Percentiles rank a stretch among this genome's conserved stretches.
These are phyloP conservation scores for Drosophila kambysellisi DNA, from an alignment of 2,888 invertebrate species.

Conservation along the genomic window DNA sequence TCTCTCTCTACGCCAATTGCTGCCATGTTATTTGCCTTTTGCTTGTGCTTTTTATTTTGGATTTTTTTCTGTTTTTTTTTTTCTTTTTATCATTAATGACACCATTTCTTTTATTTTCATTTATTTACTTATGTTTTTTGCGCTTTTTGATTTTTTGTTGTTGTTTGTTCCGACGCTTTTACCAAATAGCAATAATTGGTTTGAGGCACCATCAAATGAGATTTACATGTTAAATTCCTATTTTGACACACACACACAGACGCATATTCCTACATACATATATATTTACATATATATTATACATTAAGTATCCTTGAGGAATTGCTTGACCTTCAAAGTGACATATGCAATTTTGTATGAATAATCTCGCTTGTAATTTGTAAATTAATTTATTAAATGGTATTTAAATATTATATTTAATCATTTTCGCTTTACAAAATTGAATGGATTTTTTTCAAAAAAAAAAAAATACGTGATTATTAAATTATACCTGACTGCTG, in stretches of 20 bases:
- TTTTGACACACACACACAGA: background rate
- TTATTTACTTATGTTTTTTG: constrained; percentile 9
- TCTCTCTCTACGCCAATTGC: constrained; percentile 18
- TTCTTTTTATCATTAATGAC: constrained; percentile 50
- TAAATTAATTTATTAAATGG: background rate
- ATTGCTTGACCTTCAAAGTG: background rate
- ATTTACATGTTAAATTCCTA: background rate
- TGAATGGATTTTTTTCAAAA: background rate
- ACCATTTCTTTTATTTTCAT: constrained; percentile 43
- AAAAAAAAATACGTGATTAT: background rate
- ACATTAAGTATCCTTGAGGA: background rate
- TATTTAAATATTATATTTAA: background rate
- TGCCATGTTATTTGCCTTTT: constrained; percentile 35
- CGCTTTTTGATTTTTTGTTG: constrained; percentile 4
- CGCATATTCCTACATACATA: background rate
- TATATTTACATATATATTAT: background rate
- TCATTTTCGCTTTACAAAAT: background rate
- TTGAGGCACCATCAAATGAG: background rate
- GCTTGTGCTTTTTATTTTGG: constrained; percentile 23
- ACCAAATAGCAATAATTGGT: background rate
- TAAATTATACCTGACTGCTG: too few species aligned
- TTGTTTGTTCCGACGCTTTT: background rate
- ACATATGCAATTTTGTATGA: background rate
- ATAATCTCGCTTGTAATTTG: background rate
- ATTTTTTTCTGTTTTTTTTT: constrained; percentile 23